A percentile compares a stretch with the other conserved stretches of the same genome.
Evolutionary conservation across 2,797 vertebrate genomes (phyloP).

Genomic region (Lepilemur ruficaudatus): DNA sequence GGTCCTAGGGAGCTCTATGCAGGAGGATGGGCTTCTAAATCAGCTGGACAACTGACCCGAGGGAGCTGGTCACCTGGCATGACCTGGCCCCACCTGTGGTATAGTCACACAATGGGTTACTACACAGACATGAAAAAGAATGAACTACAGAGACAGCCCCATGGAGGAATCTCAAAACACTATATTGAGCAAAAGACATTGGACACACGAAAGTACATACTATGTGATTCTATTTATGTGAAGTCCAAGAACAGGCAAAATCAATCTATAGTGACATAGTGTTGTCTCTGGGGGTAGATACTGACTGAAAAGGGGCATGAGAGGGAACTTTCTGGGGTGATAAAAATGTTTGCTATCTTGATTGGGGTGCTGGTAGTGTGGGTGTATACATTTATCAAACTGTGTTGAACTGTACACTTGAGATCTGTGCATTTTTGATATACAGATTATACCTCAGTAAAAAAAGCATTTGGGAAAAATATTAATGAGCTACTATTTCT

Average conservation of each 20-base stretch:
- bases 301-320: not conserved
- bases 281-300: not conserved
- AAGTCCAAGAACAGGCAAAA: not conserved
- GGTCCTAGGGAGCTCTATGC: accelerated
- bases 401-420: not conserved
- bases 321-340: not conserved
- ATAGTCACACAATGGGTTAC: not conserved
- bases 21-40: not conserved
- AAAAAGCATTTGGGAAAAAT: not conserved
- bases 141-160: not conserved
- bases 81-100: too few relatives aligned
- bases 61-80: not conserved
- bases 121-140: not conserved
- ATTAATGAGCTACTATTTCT: not conserved
- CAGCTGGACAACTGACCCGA: not conserved
- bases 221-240: not conserved
- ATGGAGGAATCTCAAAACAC: not conserved
- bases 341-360: not conserved
- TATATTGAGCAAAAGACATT: not conserved
- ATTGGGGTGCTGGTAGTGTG: not conserved
- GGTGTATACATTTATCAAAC: not conserved
- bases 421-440: not conserved
- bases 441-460: not conserved
- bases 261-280: not conserved
- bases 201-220: not conserved